phyloP scores from a whole-genome alignment of 2,797 vertebrate species.

The Mormyrus hasselquistii region DNA sequence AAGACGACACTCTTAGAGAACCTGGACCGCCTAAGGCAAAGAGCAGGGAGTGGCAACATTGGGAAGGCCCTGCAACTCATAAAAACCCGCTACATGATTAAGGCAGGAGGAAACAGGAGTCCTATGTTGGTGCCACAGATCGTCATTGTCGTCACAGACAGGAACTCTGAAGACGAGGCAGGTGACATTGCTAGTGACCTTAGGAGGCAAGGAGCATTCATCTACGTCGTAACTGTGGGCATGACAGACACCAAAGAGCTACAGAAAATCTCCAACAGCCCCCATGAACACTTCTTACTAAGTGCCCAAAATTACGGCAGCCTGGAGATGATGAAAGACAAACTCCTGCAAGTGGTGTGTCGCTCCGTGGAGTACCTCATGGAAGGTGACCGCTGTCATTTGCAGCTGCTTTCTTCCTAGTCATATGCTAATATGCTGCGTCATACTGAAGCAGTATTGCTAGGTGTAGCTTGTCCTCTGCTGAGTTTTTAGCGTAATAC shows the following conservation, averaged over 20 bases:
- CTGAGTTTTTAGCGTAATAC: background rate
- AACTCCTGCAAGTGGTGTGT: conserved; percentile 61
- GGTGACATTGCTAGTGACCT: conserved; percentile 45
- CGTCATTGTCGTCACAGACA: conserved; percentile 66
- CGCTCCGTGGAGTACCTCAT: conserved; percentile 49
- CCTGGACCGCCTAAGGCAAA: conserved; percentile 54
- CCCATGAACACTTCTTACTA: conserved; percentile 57
- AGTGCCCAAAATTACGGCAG: conserved; percentile 52
- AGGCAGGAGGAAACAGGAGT: conserved; percentile 56
- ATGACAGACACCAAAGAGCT: conserved; percentile 48
- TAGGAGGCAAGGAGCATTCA: conserved; percentile 54
- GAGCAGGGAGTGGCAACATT: conserved; percentile 52
- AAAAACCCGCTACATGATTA: conserved; percentile 50
- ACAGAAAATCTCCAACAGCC: conserved; percentile 60
- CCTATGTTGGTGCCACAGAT: conserved; percentile 62
- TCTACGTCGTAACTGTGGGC: conserved; percentile 66
- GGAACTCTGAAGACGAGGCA: conserved; percentile 61
- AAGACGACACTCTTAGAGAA: conserved; percentile 47
- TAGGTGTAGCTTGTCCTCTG: background rate
- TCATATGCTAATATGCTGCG: background rate
- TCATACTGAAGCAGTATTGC: background rate
- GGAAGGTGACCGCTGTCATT: conserved; percentile 53
- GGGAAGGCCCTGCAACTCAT: conserved; percentile 66
- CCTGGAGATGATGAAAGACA: conserved; percentile 45
- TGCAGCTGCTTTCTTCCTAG: background rate